phyloP scores from a whole-genome alignment of 2,797 vertebrate species.

The Lepidocolaptes lacrymiger region DNA sequence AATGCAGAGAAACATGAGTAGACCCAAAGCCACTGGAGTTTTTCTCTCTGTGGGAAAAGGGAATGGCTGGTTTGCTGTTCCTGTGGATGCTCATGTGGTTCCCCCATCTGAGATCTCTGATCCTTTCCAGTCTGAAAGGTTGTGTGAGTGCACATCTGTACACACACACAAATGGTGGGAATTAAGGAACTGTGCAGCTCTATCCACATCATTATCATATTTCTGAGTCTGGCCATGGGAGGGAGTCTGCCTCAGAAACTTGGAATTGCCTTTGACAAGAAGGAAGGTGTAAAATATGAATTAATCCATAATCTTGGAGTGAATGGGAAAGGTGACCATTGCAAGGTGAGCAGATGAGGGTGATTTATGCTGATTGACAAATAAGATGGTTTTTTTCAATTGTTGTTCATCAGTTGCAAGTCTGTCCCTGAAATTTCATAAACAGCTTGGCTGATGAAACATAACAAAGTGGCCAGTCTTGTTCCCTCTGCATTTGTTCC shows the following conservation, averaged over 20 bases:
- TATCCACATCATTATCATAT: background rate
- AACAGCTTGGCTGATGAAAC: background rate
- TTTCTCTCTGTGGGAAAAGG: background rate
- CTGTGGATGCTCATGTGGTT: background rate
- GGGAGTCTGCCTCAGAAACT: background rate
- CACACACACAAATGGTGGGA: background rate
- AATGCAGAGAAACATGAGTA: accelerated
- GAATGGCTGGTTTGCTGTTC: background rate
- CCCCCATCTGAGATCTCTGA: background rate
- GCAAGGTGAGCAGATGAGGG: background rate
- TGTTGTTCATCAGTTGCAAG: background rate
- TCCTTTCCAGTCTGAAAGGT: background rate
- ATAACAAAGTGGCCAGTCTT: accelerated
- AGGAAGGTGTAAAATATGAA: background rate
- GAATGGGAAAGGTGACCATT: background rate
- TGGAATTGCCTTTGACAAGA: background rate
- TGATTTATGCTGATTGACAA: background rate
- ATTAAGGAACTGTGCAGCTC: background rate
- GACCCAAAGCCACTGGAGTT: background rate
- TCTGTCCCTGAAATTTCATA: background rate
- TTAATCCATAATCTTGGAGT: background rate
- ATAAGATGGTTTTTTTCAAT: no score
- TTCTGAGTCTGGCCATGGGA: background rate
- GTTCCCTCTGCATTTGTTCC: background rate
- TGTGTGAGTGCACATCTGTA: background rate